phyloP scores from a whole-genome alignment of 2,888 invertebrate genomes.

The Heliconius charithonia region DNA sequence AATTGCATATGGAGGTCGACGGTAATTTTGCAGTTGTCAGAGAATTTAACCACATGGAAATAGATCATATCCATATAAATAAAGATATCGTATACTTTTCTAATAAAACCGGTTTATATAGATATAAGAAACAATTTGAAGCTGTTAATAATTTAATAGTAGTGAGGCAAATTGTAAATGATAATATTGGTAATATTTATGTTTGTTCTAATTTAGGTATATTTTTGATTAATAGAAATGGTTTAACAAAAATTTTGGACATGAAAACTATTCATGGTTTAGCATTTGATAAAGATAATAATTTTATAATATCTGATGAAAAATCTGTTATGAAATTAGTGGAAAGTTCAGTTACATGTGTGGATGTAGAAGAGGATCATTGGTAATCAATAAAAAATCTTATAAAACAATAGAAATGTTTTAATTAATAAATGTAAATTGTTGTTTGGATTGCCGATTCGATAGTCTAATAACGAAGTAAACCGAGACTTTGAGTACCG shows the following conservation, averaged over 20 bases:
- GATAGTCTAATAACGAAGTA: too few relatives aligned
- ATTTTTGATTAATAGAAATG: slow-evolving; percentile 48
- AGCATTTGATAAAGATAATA: slow-evolving; percentile 66
- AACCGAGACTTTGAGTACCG: too few relatives aligned
- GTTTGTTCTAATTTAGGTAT: slow-evolving; percentile 66
- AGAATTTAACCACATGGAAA: slow-evolving; percentile 65
- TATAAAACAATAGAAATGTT: too few relatives aligned
- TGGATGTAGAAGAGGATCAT: slow-evolving; percentile 44
- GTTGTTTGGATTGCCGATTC: too few relatives aligned
- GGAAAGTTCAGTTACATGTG: slow-evolving; percentile 56
- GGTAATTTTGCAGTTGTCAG: slow-evolving; percentile 62
- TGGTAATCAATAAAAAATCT: slow-evolving; percentile 48
- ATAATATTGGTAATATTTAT: slow-evolving; percentile 62
- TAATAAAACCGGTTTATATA: slow-evolving; percentile 66
- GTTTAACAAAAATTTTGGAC: slow-evolving; percentile 57
- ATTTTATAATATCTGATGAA: slow-evolving; percentile 65
- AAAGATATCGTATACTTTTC: slow-evolving; percentile 57
- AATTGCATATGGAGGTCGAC: slow-evolving; percentile 61
- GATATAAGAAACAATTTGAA: slow-evolving; percentile 54
- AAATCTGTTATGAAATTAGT: slow-evolving; percentile 59
- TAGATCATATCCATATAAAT: slow-evolving; percentile 64
- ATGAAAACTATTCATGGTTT: slow-evolving; percentile 62
- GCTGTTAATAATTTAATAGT: slow-evolving; percentile 58
- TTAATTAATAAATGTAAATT: too few relatives aligned
- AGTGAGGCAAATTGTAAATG: slow-evolving; percentile 68